Percentiles rank a stretch among this genome's conserved stretches.
These are phyloP conservation scores for Drosophila colorata DNA, from an alignment of 2,888 invertebrate species.

Conservation along the genomic window DNA sequence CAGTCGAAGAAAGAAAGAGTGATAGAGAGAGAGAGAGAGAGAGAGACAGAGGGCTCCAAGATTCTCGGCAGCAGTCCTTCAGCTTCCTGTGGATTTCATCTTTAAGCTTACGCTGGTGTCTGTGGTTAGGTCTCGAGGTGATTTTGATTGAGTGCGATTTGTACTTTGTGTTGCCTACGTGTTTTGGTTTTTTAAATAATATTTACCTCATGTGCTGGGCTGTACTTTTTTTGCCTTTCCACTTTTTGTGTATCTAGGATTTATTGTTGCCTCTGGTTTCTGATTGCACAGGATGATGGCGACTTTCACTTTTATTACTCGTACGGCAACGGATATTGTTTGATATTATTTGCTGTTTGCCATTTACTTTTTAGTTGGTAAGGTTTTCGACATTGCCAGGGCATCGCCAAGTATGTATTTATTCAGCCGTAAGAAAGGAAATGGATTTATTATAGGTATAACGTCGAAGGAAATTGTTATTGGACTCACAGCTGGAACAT, in stretches of 20 bases:
- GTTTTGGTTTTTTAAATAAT: conserved; percentile 78
- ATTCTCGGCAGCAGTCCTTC: conserved; percentile 10
- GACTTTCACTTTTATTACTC: conserved; percentile 61
- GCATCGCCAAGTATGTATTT: conserved; percentile 43
- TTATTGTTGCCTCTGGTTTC: conserved; percentile 56
- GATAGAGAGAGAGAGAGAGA: neutral
- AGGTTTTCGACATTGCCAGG: conserved; percentile 5
- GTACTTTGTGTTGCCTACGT: conserved; percentile 76
- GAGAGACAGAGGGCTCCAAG: conserved; percentile 4
- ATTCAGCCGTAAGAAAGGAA: conserved; percentile 49
- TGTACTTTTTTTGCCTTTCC: conserved; percentile 33
- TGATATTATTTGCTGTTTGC: conserved; percentile 70
- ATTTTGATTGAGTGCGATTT: conserved; percentile 80
- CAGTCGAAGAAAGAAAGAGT: no score
- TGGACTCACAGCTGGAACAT: conserved; percentile 10
- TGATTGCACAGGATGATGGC: conserved; percentile 54
- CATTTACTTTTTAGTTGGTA: conserved; percentile 57
- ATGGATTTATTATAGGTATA: conserved; percentile 50
- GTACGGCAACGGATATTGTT: conserved; percentile 68
- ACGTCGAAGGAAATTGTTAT: conserved; percentile 51
- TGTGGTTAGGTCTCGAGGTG: conserved; percentile 62
- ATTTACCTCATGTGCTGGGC: conserved; percentile 65
- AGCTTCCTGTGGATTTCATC: conserved; percentile 53
- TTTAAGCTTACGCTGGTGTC: conserved; percentile 58
- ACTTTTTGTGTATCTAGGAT: conserved; percentile 50